These are phyloP conservation scores for Stomatorhinus walkeri DNA, from an alignment of 2,797 vertebrate species.

Conservation along the genomic window DNA sequence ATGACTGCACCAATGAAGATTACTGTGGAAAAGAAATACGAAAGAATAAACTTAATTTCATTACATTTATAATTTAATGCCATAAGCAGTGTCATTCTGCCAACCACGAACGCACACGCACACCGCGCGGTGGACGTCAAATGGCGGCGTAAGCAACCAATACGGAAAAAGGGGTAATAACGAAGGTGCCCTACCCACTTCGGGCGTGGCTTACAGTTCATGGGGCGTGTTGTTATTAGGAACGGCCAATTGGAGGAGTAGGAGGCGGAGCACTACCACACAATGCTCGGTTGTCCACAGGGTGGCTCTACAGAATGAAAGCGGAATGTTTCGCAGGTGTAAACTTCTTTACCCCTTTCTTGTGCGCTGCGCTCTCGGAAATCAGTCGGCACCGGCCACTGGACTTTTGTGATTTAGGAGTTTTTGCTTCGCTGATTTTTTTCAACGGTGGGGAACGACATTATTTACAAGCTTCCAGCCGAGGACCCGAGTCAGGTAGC, in stretches of 20 bases:
- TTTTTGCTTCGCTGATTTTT: slow-evolving; percentile 9
- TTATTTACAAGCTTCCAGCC: not conserved
- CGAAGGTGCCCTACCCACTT: not conserved
- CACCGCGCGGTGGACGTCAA: not conserved
- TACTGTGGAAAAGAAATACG: not conserved
- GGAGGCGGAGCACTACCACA: slow-evolving; percentile 41
- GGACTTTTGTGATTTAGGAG: slow-evolving; percentile 25
- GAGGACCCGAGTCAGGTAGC: slow-evolving; percentile 43
- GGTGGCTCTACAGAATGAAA: slow-evolving; percentile 18
- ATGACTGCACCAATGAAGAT: not conserved
- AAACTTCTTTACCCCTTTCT: slow-evolving; percentile 29
- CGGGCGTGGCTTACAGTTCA: not conserved
- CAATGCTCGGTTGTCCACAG: slow-evolving; percentile 12
- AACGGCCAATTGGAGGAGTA: slow-evolving; percentile 6
- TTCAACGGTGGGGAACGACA: not conserved
- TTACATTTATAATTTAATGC: not conserved
- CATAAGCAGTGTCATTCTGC: not conserved
- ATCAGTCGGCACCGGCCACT: slow-evolving; percentile 4
- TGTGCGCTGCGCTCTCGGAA: not conserved
- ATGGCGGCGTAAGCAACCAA: slow-evolving; percentile 12
- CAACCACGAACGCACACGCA: not conserved
- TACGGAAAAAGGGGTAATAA: not conserved
- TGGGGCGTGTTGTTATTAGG: not conserved
- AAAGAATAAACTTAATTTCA: not conserved
- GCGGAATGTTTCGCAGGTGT: slow-evolving; percentile 45